Base-by-base conservation (phyloP, 2,888 invertebrate genomes). In the Drosophila gaucha region DNA sequence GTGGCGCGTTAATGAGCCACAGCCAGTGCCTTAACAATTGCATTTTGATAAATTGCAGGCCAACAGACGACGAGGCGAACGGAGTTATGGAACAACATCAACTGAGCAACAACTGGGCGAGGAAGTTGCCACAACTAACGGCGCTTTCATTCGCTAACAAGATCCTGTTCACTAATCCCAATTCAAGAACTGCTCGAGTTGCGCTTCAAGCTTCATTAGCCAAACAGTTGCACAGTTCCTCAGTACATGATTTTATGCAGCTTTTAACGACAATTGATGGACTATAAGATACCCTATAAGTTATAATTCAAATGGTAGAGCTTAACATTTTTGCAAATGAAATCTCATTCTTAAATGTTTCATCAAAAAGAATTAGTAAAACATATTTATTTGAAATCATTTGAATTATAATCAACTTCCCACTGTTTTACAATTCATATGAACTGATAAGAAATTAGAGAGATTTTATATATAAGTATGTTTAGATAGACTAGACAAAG, bases 181-280 rank as follows among this genome's bases (percentile, higher is more conserved):
- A 66, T 69, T 51, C 67, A 58, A 24, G 58, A 58, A 46, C 16
- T 58, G 72, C 52, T 69, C 74, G 67, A 58, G 56, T 60, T 60
- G 56, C 60, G 62, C 58, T 77, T 74, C 74, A 64, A 71, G 80
- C 80, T 84, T 82, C 80, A 86, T 86, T 86, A 82, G 87, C 85
- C 73, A 65, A 54, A 54, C 50, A 67, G 60, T 58, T 67, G 70
- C 55, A 49, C 60, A 65, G 63, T 56, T 43, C 41, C 20, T 38
- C 41, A 38, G 50, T 44, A 24, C 41, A 24, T 41, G 41, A 9
- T 24, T 39, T 39, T 14, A 14, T 22, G 3, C 8, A 12, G 5
- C 14, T 4, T 2, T 14, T 1, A 24, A 24, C n/a, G 41, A 4
- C 5, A 5, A 2, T 14, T 10, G 14, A 24, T 26, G 10, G 18